Percentiles rank a stretch among this genome's conserved stretches.
Conservation (phyloP, 2,113 vertebrate species). For the Hymenochirus boettgeri region DNA sequence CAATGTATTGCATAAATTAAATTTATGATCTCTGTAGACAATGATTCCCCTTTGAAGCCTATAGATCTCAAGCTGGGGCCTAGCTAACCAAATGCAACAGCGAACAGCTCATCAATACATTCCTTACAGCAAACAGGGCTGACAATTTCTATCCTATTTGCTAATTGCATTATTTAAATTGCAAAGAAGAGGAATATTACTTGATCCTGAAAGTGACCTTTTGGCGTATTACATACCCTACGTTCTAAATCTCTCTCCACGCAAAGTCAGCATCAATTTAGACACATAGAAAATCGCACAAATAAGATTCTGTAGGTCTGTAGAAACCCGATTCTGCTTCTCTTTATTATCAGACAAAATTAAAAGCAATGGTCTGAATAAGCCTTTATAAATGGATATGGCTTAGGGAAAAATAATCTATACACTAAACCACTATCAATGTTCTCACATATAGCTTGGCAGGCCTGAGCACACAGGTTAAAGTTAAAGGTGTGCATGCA, state of each 20-base stretch:
- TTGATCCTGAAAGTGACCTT: background rate
- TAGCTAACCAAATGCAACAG: too few species aligned
- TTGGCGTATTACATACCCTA: background rate
- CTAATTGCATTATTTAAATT: constrained; percentile 6
- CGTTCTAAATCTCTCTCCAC: background rate
- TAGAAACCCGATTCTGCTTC: background rate
- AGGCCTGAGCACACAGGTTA: too few species aligned
- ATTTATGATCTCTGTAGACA: too few species aligned
- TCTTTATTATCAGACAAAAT: background rate
- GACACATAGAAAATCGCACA: background rate
- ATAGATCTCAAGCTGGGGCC: background rate
- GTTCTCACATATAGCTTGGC: too few species aligned
- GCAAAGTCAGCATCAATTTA: background rate
- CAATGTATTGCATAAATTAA: too few species aligned
- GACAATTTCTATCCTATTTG: background rate
- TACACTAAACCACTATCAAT: too few species aligned
- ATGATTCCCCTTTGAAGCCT: too few species aligned
- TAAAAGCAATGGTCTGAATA: too few species aligned
- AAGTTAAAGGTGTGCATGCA: too few species aligned
- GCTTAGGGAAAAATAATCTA: too few species aligned
- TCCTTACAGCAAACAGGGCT: background rate
- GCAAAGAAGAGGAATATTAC: background rate
- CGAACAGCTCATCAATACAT: background rate
- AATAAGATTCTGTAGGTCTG: background rate
- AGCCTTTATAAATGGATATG: too few species aligned